phyloP scores from a whole-genome alignment of 2,113 vertebrate species.

The Lampris incognitus region DNA sequence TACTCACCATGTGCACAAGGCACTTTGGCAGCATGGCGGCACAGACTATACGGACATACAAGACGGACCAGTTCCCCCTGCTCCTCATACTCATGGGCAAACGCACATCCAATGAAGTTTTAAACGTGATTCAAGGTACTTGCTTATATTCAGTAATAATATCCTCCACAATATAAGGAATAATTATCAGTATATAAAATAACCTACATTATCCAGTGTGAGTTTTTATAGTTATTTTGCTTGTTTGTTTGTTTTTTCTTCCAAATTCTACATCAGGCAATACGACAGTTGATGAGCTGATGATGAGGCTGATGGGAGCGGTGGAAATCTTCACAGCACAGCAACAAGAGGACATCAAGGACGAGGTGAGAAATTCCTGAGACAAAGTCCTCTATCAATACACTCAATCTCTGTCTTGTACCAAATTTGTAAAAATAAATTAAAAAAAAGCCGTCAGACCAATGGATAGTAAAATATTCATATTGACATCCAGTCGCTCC shows the following conservation, averaged over 20 bases:
- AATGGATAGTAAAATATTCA: too few relatives aligned
- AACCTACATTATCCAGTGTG: neutral
- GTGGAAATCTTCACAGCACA: slow-evolving; percentile 99
- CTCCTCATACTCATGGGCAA: slow-evolving; percentile 99
- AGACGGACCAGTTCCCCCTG: slow-evolving; percentile 98
- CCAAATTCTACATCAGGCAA: slow-evolving; percentile 85
- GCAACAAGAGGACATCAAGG: slow-evolving; percentile 98
- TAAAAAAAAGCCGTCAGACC: too few relatives aligned
- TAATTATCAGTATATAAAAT: neutral
- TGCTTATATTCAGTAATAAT: neutral
- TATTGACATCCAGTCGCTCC: too few relatives aligned
- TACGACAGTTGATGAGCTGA: slow-evolving; percentile 98
- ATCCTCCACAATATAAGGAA: neutral
- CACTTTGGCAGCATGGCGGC: slow-evolving; percentile 98
- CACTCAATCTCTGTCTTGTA: neutral
- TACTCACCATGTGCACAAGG: slow-evolving; percentile 97
- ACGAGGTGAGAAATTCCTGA: slow-evolving; percentile 86
- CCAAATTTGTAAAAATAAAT: neutral
- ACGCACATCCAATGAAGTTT: slow-evolving; percentile 97
- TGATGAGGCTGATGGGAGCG: slow-evolving; percentile 99
- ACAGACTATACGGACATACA: slow-evolving; percentile 97
- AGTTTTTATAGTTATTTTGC: slow-evolving; percentile 8
- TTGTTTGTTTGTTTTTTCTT: slow-evolving; percentile 64
- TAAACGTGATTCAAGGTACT: slow-evolving; percentile 99
- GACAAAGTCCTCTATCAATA: neutral